Percentiles rank a stretch among this genome's conserved stretches.
phyloP scores from a whole-genome alignment of 2,113 vertebrate species.

The Platysternon megacephalum region DNA sequence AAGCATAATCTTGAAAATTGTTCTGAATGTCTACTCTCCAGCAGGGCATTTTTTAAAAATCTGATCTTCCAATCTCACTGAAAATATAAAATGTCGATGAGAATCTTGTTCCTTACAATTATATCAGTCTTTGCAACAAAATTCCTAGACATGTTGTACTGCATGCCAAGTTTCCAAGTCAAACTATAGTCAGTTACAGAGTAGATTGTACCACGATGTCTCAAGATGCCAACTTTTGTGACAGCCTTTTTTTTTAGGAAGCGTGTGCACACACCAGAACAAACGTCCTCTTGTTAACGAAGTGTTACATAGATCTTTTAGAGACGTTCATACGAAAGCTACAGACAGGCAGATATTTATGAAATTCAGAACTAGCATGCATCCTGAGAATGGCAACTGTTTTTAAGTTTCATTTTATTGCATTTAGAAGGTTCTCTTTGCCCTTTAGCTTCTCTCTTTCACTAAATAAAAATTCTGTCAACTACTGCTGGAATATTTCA shows the following conservation, averaged over 20 bases:
- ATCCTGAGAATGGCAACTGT: not conserved
- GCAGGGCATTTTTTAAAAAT: not conserved
- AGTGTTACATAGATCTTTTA: not conserved
- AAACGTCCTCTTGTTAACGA: not conserved
- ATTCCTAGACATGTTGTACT: slow-evolving; percentile 42
- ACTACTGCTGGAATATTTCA: not conserved
- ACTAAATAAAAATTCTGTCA: not conserved
- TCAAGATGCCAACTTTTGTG: slow-evolving; percentile 18
- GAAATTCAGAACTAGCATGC: not conserved
- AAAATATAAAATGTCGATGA: slow-evolving; percentile 2
- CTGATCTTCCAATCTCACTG: not conserved
- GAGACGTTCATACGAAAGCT: slow-evolving; percentile 2
- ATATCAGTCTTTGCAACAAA: not conserved
- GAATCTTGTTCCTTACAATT: slow-evolving; percentile 1
- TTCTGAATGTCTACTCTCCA: not conserved
- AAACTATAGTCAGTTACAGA: not conserved
- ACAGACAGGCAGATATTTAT: not conserved
- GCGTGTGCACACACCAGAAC: slow-evolving; percentile 26
- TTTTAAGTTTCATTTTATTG: slow-evolving; percentile 9
- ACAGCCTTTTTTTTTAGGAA: slow-evolving; percentile 30
- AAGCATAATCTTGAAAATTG: not conserved
- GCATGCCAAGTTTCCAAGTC: slow-evolving; percentile 37
- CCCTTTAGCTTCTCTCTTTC: not conserved
- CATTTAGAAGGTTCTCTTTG: not conserved
- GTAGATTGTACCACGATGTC: not conserved